These are phyloP conservation scores for Sphinx pinastri DNA, from an alignment of 2,888 invertebrate species.

Conservation along the genomic window DNA sequence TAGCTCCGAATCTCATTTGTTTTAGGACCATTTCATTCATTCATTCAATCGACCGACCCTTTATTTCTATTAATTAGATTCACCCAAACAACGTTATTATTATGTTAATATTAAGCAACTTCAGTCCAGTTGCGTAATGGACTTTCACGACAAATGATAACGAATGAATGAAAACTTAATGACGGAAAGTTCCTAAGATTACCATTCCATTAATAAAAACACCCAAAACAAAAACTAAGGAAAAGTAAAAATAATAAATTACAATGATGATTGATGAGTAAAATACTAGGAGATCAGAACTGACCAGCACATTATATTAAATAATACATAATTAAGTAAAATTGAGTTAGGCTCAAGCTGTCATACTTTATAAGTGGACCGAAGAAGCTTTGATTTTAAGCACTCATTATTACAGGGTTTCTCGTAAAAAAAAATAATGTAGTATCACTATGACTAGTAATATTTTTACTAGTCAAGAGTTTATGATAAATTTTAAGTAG, in stretches of 20 bases:
- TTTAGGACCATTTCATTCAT: neutral
- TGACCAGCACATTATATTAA: neutral
- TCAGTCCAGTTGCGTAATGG: neutral
- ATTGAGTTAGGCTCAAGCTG: neutral
- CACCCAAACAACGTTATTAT: neutral
- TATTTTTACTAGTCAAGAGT: no score
- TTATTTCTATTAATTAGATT: no score
- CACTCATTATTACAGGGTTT: neutral
- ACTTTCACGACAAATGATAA: neutral
- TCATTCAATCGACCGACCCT: no score
- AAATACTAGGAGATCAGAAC: neutral
- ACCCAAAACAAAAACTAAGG: neutral
- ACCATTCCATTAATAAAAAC: neutral
- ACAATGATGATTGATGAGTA: neutral
- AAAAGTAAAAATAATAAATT: conserved; percentile 1
- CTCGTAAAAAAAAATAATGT: no score
- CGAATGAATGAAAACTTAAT: neutral
- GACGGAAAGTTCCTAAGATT: neutral
- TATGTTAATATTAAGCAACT: neutral
- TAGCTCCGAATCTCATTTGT: neutral
- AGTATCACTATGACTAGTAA: no score
- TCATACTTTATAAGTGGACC: neutral
- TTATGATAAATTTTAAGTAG: no score
- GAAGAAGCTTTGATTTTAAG: neutral
- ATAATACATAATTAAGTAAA: neutral